Conservation (phyloP, 1,140 invertebrate genomes). For the Drosophila pruinosa region DNA sequence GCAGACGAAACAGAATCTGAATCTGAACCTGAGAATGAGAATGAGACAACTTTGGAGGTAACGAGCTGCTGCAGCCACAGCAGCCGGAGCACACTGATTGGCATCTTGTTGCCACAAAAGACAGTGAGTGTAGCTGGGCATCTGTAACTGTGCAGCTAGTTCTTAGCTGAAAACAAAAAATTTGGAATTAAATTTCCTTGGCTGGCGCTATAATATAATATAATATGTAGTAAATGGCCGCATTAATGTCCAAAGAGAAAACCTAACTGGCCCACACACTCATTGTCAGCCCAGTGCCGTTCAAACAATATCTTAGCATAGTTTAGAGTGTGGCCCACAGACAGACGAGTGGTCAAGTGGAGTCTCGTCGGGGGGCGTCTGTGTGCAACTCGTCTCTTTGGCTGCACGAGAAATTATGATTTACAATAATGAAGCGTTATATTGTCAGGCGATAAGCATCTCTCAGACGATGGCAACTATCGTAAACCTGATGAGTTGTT, state of each 20-base stretch:
- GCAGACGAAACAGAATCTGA: slow-evolving; percentile 47
- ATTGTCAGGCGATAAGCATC: slow-evolving; percentile 70
- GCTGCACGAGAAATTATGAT: slow-evolving; percentile 69
- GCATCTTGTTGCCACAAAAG: slow-evolving; percentile 30
- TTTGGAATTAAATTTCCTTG: slow-evolving; percentile 33
- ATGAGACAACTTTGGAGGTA: slow-evolving; percentile 72
- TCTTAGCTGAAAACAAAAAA: slow-evolving; percentile 11
- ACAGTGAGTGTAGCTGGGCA: neutral
- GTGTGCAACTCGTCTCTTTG: slow-evolving; percentile 16
- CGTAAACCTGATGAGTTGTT: slow-evolving; percentile 80
- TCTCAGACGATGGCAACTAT: slow-evolving; percentile 29
- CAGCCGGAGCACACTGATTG: slow-evolving; percentile 55
- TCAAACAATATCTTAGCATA: slow-evolving; percentile 60
- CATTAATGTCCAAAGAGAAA: slow-evolving; percentile 66
- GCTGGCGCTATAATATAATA: slow-evolving; percentile 52
- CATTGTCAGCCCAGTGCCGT: slow-evolving; percentile 62
- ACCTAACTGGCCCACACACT: slow-evolving; percentile 67
- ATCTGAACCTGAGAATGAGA: slow-evolving; percentile 50
- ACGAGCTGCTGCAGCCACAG: slow-evolving; percentile 39
- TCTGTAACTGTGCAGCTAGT: slow-evolving; percentile 10
- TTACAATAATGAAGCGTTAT: slow-evolving; percentile 78
- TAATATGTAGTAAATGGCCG: slow-evolving; percentile 71
- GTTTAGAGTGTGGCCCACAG: slow-evolving; percentile 68
- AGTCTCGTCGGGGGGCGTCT: slow-evolving; percentile 43
- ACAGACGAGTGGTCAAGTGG: slow-evolving; percentile 16